phyloP scores from a whole-genome alignment of 2,797 vertebrate species.

The Pseudotriccus pelzelni region DNA sequence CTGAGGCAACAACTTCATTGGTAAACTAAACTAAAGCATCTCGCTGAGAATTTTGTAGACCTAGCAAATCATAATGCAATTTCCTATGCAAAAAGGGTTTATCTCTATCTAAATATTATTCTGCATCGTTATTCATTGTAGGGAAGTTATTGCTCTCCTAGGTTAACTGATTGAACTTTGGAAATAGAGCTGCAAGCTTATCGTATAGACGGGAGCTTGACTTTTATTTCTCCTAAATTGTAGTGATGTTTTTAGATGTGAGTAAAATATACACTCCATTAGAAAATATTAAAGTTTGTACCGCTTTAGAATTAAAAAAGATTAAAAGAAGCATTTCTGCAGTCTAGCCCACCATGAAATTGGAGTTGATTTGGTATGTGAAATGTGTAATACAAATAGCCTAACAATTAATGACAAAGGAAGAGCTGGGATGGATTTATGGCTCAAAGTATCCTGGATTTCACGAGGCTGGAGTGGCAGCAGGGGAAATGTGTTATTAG shows the following conservation, averaged over 20 bases:
- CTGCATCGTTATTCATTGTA: constrained; percentile 67
- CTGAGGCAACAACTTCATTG: constrained; percentile 62
- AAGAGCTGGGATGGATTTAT: constrained; percentile 39
- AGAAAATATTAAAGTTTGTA: constrained; percentile 71
- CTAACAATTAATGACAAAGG: constrained; percentile 54
- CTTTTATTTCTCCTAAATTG: constrained; percentile 69
- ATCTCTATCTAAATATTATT: constrained; percentile 73
- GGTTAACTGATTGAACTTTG: constrained; percentile 78
- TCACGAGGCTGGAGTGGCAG: constrained; percentile 2
- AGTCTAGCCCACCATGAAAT: constrained; percentile 69
- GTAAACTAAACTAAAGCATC: constrained; percentile 67
- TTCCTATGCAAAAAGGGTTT: constrained; percentile 76
- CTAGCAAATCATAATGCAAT: constrained; percentile 63
- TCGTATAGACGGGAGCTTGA: constrained; percentile 51
- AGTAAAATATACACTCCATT: constrained; percentile 65
- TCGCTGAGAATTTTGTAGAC: constrained; percentile 52
- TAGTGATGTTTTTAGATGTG: constrained; percentile 65
- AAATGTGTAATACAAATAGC: constrained; percentile 61
- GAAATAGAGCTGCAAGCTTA: constrained; percentile 70
- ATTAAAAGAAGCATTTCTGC: constrained; percentile 67
- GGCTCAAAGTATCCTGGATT: background rate
- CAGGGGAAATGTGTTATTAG: constrained; percentile 30
- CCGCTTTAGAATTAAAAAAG: constrained; percentile 69
- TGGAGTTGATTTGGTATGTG: constrained; percentile 66
- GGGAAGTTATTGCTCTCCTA: constrained; percentile 69